Evolutionary conservation across 1,140 invertebrate species (phyloP).

Genomic region (Ptiloglossa arizonensis): DNA sequence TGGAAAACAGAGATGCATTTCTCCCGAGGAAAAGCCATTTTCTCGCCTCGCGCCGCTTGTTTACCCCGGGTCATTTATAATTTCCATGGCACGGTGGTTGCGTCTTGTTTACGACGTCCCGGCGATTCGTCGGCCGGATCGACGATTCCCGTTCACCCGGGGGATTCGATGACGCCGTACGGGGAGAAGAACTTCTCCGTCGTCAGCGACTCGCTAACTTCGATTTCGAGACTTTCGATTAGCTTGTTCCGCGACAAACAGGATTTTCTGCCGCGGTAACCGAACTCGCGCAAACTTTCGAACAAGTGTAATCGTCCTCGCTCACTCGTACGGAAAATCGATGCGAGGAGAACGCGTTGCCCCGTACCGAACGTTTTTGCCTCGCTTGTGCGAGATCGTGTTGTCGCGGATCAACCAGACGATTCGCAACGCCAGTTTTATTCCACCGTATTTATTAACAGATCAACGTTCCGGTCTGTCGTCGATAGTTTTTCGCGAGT

Average conservation of each 20-base stretch:
- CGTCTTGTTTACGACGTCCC: constrained; percentile 41
- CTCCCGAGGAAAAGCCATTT: constrained; percentile 58
- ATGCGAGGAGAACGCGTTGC: background rate
- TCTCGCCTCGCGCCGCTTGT: constrained; percentile 58
- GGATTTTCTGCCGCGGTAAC: background rate
- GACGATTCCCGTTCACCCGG: constrained; percentile 6
- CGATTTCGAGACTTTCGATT: constrained; percentile 21
- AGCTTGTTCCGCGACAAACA: background rate
- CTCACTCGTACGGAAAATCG: too few relatives aligned
- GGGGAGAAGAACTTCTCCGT: background rate
- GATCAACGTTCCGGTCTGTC: background rate
- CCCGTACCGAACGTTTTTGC: background rate
- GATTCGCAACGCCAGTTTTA: background rate
- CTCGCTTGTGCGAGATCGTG: background rate
- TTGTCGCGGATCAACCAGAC: background rate
- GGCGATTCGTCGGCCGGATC: constrained; percentile 16
- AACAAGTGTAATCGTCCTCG: background rate
- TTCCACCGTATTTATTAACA: background rate
- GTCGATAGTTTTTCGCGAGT: too few relatives aligned
- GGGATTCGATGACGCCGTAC: background rate
- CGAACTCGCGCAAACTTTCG: background rate
- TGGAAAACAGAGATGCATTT: constrained; percentile 51
- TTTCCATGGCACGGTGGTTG: constrained; percentile 48
- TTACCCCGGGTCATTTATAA: constrained; percentile 59
- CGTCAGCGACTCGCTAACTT: constrained; percentile 17